phyloP scores from a whole-genome alignment of 2,113 vertebrate species.

The Xyliphius kryptos region DNA sequence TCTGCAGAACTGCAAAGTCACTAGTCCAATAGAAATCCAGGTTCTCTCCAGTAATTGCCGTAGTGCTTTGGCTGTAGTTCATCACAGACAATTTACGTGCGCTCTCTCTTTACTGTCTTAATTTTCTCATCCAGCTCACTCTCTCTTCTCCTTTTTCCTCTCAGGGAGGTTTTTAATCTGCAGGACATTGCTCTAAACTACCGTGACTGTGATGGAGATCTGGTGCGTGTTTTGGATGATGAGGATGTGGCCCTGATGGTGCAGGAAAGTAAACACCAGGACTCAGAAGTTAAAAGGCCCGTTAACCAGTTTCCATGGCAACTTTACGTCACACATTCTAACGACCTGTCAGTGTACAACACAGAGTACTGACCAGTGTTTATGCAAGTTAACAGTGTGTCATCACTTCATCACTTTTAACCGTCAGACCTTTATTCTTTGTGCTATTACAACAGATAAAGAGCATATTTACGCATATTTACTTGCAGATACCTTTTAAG shows the following conservation, averaged over 20 bases:
- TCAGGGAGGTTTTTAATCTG: slow-evolving; percentile 73
- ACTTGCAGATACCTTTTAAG: too few relatives aligned
- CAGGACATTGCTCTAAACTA: slow-evolving; percentile 81
- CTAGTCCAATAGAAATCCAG: too few relatives aligned
- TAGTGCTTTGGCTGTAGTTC: background rate
- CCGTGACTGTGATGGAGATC: slow-evolving; percentile 76
- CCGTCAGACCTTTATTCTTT: too few relatives aligned
- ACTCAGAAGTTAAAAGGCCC: slow-evolving; percentile 52
- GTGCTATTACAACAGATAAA: too few relatives aligned
- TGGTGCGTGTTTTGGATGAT: slow-evolving; percentile 78
- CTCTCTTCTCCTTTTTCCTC: slow-evolving; percentile 9
- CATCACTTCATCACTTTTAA: background rate
- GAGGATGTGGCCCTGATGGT: slow-evolving; percentile 84
- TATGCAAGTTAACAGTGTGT: slow-evolving; percentile 5
- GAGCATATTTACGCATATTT: too few relatives aligned
- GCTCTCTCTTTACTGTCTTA: background rate
- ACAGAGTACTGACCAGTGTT: slow-evolving; percentile 46
- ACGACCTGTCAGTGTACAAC: slow-evolving; percentile 75
- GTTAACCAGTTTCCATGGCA: slow-evolving; percentile 83
- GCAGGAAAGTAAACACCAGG: slow-evolving; percentile 52
- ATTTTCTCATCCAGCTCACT: background rate
- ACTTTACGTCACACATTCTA: slow-evolving; percentile 71
- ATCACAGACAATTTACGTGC: background rate
- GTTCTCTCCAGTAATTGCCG: too few relatives aligned
- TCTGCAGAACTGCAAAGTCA: too few relatives aligned